Evolutionary conservation across 1,140 invertebrate species (phyloP).

Genomic region (Drosophila novamexicana): DNA sequence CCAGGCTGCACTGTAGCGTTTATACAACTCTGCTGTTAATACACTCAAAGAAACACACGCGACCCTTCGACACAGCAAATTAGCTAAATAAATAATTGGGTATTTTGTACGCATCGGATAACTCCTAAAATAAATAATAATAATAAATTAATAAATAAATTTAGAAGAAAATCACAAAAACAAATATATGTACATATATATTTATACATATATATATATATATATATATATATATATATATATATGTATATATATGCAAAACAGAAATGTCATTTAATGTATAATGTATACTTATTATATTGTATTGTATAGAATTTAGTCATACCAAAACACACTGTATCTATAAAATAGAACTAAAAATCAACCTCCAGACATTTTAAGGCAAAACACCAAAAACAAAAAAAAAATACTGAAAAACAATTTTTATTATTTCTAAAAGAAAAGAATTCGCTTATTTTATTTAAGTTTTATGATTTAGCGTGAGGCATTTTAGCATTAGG

Average conservation of each 20-base stretch:
- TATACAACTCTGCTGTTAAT: constrained; percentile 41
- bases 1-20: constrained; percentile 40
- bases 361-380: constrained; percentile 34
- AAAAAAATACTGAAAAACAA: constrained; percentile 20
- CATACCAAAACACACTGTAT: constrained; percentile 34
- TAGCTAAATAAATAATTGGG: constrained; percentile 38
- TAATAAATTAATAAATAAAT: constrained; percentile 10
- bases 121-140: constrained; percentile 5
- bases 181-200: constrained; percentile 14
- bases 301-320: constrained; percentile 37
- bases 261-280: constrained; percentile 30
- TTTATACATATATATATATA: constrained; percentile 39
- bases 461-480: constrained; percentile 69
- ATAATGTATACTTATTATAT: constrained; percentile 24
- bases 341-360: constrained; percentile 34
- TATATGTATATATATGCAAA: constrained; percentile 35
- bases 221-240: constrained; percentile 22
- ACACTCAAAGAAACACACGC: constrained; percentile 33
- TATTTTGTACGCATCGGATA: constrained; percentile 55
- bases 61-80: constrained; percentile 19
- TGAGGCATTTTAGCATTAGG: constrained; percentile 41
- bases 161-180: neutral
- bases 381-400: constrained; percentile 38
- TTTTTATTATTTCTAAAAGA: constrained; percentile 56
- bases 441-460: constrained; percentile 71